Evolutionary conservation across 2,797 vertebrate species (phyloP).

Genomic region (Geotrypetes seraphini): DNA sequence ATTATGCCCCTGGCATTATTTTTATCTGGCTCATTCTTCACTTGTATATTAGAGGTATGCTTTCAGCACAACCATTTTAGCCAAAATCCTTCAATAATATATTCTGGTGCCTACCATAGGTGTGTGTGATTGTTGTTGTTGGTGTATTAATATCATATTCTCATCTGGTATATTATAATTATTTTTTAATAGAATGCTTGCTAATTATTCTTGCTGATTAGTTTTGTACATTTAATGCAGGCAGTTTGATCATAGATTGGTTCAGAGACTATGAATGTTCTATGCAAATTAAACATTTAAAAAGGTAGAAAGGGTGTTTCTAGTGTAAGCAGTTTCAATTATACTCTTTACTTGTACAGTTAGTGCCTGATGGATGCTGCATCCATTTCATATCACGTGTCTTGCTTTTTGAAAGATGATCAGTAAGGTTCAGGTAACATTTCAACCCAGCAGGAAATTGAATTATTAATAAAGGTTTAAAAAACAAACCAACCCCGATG

Average conservation of each 20-base stretch:
- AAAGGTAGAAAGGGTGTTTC: slow-evolving; percentile 31
- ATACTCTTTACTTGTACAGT: slow-evolving; percentile 42
- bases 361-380: slow-evolving; percentile 46
- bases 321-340: slow-evolving; percentile 40
- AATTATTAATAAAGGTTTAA: slow-evolving; percentile 58
- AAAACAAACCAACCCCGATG: too few species aligned
- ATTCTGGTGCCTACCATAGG: too few species aligned
- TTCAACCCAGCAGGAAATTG: slow-evolving; percentile 40
- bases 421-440: slow-evolving; percentile 50
- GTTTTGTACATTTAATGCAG: slow-evolving; percentile 28
- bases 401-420: slow-evolving; percentile 60
- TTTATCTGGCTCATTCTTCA: too few species aligned
- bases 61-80: too few species aligned
- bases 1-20: too few species aligned
- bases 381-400: slow-evolving; percentile 51
- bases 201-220: too few species aligned
- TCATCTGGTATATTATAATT: too few species aligned
- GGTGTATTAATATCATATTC: too few species aligned
- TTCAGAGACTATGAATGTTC: slow-evolving; percentile 47
- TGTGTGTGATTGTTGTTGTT: too few species aligned
- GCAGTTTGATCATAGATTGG: slow-evolving; percentile 35
- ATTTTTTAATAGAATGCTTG: too few species aligned
- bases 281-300: slow-evolving; percentile 66
- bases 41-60: too few species aligned
- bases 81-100: too few species aligned